Evolutionary conservation across 1,140 invertebrate species (phyloP), one percentile per base, ranked within the genome.

Genomic region (Drosophila carrolli): DNA sequence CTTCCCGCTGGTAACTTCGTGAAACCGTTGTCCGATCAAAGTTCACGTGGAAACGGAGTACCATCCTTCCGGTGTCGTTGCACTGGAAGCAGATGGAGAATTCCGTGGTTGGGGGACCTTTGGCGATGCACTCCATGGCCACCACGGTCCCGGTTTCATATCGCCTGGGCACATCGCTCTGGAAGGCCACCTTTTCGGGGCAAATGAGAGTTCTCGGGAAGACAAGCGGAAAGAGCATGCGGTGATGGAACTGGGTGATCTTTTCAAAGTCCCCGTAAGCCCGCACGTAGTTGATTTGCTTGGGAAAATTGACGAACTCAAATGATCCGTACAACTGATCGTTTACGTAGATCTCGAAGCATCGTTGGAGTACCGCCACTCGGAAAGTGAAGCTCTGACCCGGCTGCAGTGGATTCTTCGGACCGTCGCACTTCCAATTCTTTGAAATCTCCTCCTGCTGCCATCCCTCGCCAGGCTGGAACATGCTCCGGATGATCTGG

Each of bases 401-500:
- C 10, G 91, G 91, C 35, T 89, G 61, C 4, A 92, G 40, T 0
- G 91, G 91, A 75, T 92, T 92, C 54, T 92, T 92, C 3, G 91
- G 91, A 0, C 90, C 85, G 59, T 91, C 91, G 40, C 82, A 73
- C 74, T 91, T 91, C 91, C 91, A 92, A 57, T 92, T 92, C 60
- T 92, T 92, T 4, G 91, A 92, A 6, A 92, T 92, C 47, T 92
- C 91, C 56, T 92, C 91, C 68, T 92, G 91, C 59, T 92, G 81
- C 91, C 91, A 92, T 29, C 91, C 91, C 62, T 91, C 88, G 1
- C 91, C 91, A 2, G 91, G 91, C 71, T 86, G 90, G 57, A 92
- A 92, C 91, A 92, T 92, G 74, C 90, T 92, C 8, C 91, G 76
- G 50, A 92, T 92, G 59, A 92, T 92, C 75, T 92, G 91, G 47